Evolutionary conservation across 2,113 vertebrate genomes (phyloP).

Genomic region (Equus przewalskii): DNA sequence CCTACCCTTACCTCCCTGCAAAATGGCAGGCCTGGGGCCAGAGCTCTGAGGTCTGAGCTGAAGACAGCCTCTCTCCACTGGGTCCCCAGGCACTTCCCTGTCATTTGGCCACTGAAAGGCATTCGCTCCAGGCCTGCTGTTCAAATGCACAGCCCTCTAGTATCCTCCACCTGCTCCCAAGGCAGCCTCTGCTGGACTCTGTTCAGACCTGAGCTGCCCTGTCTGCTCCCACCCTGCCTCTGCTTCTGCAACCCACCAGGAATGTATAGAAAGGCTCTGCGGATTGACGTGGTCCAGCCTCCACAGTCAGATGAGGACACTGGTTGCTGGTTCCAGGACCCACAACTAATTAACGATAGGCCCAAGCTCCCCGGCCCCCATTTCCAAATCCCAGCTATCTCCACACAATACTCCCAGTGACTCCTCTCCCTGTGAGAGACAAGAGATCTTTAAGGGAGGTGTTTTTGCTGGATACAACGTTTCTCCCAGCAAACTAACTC

Average conservation of each 20-base stretch:
- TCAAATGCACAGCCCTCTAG: neutral
- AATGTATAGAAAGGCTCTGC: neutral
- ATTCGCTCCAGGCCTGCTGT: neutral
- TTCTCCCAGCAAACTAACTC: neutral
- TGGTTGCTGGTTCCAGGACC: neutral
- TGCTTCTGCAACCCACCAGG: neutral
- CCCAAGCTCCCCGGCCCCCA: neutral
- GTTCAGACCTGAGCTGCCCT: neutral
- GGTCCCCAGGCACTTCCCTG: neutral
- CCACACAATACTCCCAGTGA: neutral
- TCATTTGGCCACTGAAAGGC: neutral
- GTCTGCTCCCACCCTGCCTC: neutral
- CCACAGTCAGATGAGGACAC: neutral
- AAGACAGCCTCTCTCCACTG: neutral
- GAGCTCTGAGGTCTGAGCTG: neutral
- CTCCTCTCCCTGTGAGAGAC: neutral
- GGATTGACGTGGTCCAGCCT: neutral
- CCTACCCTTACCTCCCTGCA: neutral
- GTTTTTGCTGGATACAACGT: neutral
- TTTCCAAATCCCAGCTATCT: neutral
- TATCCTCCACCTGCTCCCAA: constrained; percentile 6
- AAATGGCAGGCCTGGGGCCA: neutral
- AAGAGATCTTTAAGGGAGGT: neutral
- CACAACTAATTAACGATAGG: neutral
- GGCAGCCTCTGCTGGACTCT: neutral